Conservation (phyloP, 2,113 vertebrate genomes). For the Furnarius figulus region DNA sequence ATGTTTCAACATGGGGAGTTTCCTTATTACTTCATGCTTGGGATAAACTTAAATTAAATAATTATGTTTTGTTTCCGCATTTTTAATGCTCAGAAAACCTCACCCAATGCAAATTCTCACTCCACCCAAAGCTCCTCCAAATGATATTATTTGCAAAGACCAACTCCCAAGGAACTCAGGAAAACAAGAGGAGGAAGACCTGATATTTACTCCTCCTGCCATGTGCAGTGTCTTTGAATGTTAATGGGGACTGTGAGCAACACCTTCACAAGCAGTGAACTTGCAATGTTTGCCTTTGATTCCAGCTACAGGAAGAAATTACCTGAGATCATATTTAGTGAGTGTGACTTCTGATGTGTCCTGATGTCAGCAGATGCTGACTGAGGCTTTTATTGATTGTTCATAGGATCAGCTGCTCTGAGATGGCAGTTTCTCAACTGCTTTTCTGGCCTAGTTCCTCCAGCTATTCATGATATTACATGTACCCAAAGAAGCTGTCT, state of each 20-base stretch:
- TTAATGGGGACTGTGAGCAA: neutral
- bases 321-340: neutral
- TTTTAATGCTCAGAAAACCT: neutral
- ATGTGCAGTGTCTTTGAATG: neutral
- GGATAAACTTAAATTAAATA: neutral
- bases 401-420: neutral
- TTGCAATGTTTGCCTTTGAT: neutral
- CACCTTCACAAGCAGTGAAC: neutral
- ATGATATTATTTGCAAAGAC: neutral
- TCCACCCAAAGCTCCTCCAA: neutral
- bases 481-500: neutral
- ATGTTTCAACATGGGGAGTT: neutral
- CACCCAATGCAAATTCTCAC: neutral
- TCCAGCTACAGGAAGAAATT: neutral
- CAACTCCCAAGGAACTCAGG: neutral
- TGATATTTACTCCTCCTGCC: neutral
- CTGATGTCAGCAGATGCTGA: neutral
- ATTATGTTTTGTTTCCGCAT: neutral
- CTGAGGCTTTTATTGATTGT: neutral
- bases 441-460: neutral
- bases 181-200: neutral
- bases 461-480: neutral
- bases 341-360: fast-evolving
- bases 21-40: neutral
- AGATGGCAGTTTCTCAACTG: neutral